Conservation (phyloP, 1,140 invertebrate species). For the Oryzaephilus surinamensis region DNA sequence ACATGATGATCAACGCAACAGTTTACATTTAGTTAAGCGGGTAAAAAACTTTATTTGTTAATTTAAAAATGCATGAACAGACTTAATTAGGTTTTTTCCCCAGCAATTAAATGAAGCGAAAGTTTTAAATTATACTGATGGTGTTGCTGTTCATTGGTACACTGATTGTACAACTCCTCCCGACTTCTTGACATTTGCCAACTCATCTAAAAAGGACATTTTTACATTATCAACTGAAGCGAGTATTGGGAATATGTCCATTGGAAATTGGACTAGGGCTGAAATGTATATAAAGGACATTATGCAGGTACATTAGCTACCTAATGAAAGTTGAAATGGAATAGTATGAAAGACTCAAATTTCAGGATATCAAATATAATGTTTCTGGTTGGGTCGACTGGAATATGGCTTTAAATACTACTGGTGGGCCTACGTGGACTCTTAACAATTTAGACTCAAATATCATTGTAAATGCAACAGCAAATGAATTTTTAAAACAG, state of each 20-base stretch:
- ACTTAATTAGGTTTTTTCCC: not conserved
- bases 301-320: not conserved
- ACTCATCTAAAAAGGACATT: conserved; percentile 53
- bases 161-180: conserved; percentile 45
- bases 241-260: conserved; percentile 49
- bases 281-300: too few species aligned
- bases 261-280: too few species aligned
- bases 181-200: conserved; percentile 41
- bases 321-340: conserved; percentile 52
- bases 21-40: too few species aligned
- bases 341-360: conserved; percentile 66
- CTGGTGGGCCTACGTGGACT: conserved; percentile 58
- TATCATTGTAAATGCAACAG: conserved; percentile 48
- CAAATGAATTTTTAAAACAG: conserved; percentile 55
- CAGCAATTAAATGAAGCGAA: not conserved
- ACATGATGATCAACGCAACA: conserved; percentile 71
- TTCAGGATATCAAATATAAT: conserved; percentile 45
- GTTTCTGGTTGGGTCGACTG: conserved; percentile 61
- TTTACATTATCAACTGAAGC: conserved; percentile 71
- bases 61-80: conserved; percentile 40
- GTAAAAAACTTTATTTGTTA: conserved; percentile 51
- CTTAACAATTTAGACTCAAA: conserved; percentile 55
- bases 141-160: conserved; percentile 75
- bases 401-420: conserved; percentile 56
- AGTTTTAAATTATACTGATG: conserved; percentile 51